Evolutionary conservation across 2,113 vertebrate species (phyloP).

Genomic region (Myotis davidii): DNA sequence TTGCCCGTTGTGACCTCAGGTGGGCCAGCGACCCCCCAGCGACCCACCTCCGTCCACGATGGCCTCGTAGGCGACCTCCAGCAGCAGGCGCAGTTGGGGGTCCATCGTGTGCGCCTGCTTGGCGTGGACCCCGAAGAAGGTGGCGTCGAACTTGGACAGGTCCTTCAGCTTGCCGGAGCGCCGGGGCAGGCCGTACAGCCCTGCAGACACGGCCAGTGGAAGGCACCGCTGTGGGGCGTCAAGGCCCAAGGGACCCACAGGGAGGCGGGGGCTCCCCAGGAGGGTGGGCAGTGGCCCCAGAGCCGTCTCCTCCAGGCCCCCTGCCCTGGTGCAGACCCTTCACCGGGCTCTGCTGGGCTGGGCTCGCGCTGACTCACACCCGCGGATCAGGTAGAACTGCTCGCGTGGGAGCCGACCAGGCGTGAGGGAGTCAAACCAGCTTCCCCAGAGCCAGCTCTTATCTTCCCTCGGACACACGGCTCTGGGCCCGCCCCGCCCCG

Average conservation of each 20-base stretch:
- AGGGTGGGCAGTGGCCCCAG: not conserved
- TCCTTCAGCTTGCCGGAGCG: constrained; percentile 97
- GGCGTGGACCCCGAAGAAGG: constrained; percentile 94
- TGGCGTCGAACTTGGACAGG: constrained; percentile 94
- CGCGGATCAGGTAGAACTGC: constrained; percentile 47
- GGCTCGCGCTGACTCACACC: constrained; percentile 62
- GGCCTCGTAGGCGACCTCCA: constrained; percentile 95
- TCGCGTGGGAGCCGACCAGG: not conserved
- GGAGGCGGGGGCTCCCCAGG: accelerated
- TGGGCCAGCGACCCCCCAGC: accelerated
- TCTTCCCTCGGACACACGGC: not conserved
- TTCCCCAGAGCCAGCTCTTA: not conserved
- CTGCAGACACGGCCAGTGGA: constrained; percentile 74
- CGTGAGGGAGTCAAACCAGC: not conserved
- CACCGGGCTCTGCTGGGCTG: not conserved
- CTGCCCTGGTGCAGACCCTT: not conserved
- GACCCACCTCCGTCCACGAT: constrained; percentile 94
- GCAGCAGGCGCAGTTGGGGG: constrained; percentile 94
- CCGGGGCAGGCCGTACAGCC: constrained; percentile 93
- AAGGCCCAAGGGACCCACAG: accelerated
- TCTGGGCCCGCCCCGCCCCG: too few species aligned
- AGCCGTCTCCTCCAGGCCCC: accelerated
- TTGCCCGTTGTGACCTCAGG: not conserved
- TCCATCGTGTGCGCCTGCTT: constrained; percentile 99
- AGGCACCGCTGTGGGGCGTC: not conserved